phyloP scores from a whole-genome alignment of 2,797 vertebrate species.

The Phalanger gymnotis region DNA sequence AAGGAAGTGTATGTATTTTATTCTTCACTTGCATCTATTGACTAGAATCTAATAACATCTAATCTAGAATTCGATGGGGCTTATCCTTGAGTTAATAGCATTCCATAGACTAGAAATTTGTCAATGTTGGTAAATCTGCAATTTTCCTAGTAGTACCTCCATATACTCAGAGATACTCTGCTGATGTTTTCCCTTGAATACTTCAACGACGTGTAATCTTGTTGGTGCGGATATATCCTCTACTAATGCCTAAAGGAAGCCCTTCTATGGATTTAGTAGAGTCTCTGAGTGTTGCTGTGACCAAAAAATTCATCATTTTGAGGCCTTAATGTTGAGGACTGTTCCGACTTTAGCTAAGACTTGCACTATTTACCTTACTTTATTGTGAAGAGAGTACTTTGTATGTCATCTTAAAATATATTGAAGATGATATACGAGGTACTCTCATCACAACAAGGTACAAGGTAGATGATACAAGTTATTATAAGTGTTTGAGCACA shows the following conservation, averaged over 20 bases:
- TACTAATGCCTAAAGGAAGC: not conserved
- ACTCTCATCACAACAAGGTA: not conserved
- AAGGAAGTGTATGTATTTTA: not conserved
- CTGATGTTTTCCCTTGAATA: not conserved
- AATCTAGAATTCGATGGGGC: not conserved
- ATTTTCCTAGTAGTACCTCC: not conserved
- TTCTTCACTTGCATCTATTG: not conserved
- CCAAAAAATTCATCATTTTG: not conserved
- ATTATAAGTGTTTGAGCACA: not conserved
- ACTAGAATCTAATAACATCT: not conserved
- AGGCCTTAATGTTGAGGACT: not conserved
- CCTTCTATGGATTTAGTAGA: not conserved
- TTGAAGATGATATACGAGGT: not conserved
- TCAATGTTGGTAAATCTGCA: not conserved
- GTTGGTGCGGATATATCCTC: not conserved
- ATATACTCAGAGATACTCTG: not conserved
- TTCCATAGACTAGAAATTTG: not conserved
- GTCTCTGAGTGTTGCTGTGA: not conserved
- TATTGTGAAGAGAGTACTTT: not conserved
- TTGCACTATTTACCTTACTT: not conserved
- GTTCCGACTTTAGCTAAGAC: not conserved
- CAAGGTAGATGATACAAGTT: not conserved
- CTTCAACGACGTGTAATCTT: not conserved
- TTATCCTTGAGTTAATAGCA: not conserved
- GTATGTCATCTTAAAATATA: not conserved